Evolutionary conservation across 37 sponge, comb jelly and placozoan species (phyloP).

Genomic region (Eunapius fragilis): DNA sequence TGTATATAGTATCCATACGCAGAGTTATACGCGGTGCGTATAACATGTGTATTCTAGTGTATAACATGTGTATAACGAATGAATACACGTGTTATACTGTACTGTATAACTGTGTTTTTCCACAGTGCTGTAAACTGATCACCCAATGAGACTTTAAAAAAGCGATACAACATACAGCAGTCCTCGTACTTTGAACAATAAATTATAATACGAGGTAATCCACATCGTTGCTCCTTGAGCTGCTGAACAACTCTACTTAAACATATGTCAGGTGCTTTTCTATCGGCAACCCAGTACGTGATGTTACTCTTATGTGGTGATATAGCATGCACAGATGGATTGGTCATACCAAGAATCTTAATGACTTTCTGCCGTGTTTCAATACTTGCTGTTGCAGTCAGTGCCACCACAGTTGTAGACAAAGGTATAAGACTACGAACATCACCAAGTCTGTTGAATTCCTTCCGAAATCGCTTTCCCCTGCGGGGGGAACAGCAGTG

Average conservation of each 20-base stretch:
- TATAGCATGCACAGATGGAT: neutral
- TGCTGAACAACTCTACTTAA: neutral
- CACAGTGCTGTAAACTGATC: neutral
- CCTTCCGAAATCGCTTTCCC: neutral
- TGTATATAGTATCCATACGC: no score
- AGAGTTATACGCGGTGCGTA: no score
- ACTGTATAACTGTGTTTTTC: no score
- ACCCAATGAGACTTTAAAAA: neutral
- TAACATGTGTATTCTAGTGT: no score
- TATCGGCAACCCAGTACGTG: neutral
- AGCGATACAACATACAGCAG: neutral
- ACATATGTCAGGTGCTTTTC: neutral
- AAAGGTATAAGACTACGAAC: conserved; percentile 6
- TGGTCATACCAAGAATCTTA: neutral
- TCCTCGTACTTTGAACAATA: neutral
- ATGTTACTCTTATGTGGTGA: conserved; percentile 3
- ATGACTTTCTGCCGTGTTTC: neutral
- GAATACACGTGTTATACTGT: no score
- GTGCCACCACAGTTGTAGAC: neutral
- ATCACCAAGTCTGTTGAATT: conserved; percentile 6
- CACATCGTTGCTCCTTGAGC: neutral
- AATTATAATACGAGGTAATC: neutral
- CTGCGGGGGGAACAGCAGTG: neutral
- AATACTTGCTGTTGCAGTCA: conserved; percentile 6
- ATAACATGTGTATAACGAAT: neutral